Base-by-base conservation (phyloP, 2,888 invertebrate genomes). In the Tetropium fuscum region DNA sequence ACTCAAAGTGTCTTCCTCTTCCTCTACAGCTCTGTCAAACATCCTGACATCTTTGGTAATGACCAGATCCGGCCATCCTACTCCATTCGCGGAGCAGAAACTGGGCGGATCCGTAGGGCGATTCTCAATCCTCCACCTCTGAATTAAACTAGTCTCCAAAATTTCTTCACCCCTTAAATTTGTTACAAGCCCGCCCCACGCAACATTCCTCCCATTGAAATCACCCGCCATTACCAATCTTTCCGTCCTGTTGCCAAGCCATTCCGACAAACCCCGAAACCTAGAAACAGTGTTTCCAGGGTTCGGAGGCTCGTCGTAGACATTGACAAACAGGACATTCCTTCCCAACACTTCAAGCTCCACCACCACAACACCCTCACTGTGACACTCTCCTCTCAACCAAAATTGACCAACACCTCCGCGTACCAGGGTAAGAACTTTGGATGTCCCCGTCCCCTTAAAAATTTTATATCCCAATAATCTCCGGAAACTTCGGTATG, bases 131-230 rank as follows among this genome's bases (percentile, higher is more conserved):
- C 6, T 22, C 22, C 22, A 22, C 6, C 4, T 6, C 3, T 22
- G 3, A 3, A 22, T 22, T 6, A 22, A 3, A 3, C 3, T 6
- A 3, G 4, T 5, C 3, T 22, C 22, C 4, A 5, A 6, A 22
- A 22, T 22, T 22, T 22, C 22, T 22, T 22, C 22, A 22, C 22
- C 22, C 6, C 22, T 22, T 22, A 13, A 32, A 15, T 63, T 64
- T 1, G 36, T 59, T 5, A 25, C 15, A 0, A 22, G n/a, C n/a
- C 59, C 60, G 2, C 64, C 68, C 64, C 66, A 69, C 2, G 22
- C 51, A 11, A 32, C 30, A 30, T 62, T 20, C 15, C 66, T 63
- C 0, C 59, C 68, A 18, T 67, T 67, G 1, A 61, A 30, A 32
- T 67, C 69, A 5, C 64, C 65, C 7, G 49, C 60, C 2, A 68